Base-by-base conservation (phyloP, 1,140 invertebrate genomes). In the Vanessa tameamea region DNA sequence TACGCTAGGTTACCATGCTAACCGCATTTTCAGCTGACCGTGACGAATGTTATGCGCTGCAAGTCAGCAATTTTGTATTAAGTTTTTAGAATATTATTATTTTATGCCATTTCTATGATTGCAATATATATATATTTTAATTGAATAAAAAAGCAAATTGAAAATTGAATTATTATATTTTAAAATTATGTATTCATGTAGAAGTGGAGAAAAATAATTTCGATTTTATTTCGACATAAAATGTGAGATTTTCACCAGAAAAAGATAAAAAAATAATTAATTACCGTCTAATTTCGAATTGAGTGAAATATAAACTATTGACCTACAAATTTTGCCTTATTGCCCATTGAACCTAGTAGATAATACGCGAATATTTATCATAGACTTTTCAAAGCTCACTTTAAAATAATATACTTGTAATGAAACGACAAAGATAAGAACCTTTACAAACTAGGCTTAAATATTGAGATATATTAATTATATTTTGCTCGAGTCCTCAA, bases 331-430 rank as follows among this genome's bases (percentile, higher is more conserved):
- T 11, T 23, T 20, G 20, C 11, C 20, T 57, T 57, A 57, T n/a
- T 9, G 9, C 53, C 6, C 2, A 4, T 20, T 57, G 23, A 31
- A 66, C 26, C 31, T 13, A 6, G 48, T 50, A 31, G 6, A 3
- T 31, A n/a, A n/a, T n/a, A n/a, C n/a, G 64, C 15, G 23, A 66
- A 66, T 66, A 53, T 66, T 66, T 66, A 66, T 66, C 64, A 51
- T 66, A 66, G 51, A 51, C 64, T 66, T 66, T 66, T n/a, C 12
- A 53, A 31, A 31, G 20, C 15, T 37, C 64, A 51, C 48, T 66
- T 31, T 5, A 66, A 31, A 31, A 31, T 31, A 31, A 43, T 66
- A 26, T 31, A 51, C 20, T 31, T 31, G 15, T 50, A 51, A 47
- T 66, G 23, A 53, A 66, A 53, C 64, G 47, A 66, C 20, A 23